Evolutionary conservation across 1,140 invertebrate species (phyloP).

Genomic region (Xylocopa sonorina): DNA sequence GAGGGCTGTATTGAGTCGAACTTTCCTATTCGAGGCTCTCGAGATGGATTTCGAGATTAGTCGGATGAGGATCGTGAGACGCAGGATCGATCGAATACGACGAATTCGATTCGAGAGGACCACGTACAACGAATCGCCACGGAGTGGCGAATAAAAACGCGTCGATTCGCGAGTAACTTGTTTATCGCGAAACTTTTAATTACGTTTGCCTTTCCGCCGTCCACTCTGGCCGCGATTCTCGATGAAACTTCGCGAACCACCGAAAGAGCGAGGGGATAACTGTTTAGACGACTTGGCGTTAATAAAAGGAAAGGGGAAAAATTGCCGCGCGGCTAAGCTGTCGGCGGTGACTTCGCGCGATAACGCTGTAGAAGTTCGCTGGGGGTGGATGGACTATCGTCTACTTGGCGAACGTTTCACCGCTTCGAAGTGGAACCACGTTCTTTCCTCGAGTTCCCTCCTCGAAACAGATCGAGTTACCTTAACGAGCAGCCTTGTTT

Average conservation of each 20-base stretch:
- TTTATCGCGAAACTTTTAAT: constrained; percentile 51
- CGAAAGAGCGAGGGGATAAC: constrained; percentile 18
- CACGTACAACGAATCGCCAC: neutral
- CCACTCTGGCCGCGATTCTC: constrained; percentile 21
- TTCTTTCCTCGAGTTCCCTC: neutral
- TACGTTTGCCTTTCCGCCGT: constrained; percentile 18
- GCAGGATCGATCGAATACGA: too few species aligned
- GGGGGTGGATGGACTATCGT: too few species aligned
- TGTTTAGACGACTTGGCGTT: constrained; percentile 6
- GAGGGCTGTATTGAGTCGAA: too few species aligned
- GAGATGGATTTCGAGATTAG: too few species aligned
- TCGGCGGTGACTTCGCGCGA: neutral
- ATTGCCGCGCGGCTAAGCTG: neutral
- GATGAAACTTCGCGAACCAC: constrained; percentile 31
- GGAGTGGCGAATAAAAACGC: neutral
- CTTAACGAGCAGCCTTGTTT: neutral
- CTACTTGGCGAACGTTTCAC: neutral
- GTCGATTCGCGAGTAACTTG: neutral
- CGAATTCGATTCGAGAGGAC: too few species aligned
- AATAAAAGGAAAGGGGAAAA: too few species aligned
- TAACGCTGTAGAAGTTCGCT: constrained; percentile 7
- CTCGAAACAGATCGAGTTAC: neutral
- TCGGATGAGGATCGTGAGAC: too few species aligned
- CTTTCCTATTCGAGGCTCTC: too few species aligned
- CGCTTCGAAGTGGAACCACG: neutral